Conservation (phyloP, 2,888 invertebrate genomes). For the Coelogynopora nodosa region DNA sequence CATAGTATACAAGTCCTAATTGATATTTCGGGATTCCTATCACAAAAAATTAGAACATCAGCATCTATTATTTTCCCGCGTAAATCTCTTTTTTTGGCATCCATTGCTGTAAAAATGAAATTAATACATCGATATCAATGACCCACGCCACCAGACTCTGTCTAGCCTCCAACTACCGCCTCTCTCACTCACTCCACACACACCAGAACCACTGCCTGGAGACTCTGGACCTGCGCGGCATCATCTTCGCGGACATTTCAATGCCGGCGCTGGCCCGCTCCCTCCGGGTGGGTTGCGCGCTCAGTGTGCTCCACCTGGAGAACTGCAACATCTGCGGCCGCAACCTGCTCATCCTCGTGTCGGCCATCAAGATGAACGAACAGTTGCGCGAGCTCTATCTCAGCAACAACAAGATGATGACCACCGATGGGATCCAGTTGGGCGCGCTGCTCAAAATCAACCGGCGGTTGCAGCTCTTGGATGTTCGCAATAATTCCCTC, state of each 20-base stretch:
- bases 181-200: too few species aligned
- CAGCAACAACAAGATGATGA: slow-evolving; percentile 74
- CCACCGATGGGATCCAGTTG: slow-evolving; percentile 74
- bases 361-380: slow-evolving; percentile 73
- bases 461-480: slow-evolving; percentile 73
- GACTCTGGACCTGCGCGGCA: slow-evolving; percentile 69
- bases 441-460: slow-evolving; percentile 74
- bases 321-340: slow-evolving; percentile 73
- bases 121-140: too few species aligned
- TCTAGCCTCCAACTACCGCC: too few species aligned
- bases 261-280: slow-evolving; percentile 73
- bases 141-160: too few species aligned
- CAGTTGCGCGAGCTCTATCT: slow-evolving; percentile 75
- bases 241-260: slow-evolving; percentile 69
- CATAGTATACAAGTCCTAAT: slow-evolving; percentile 50
- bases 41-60: too few species aligned
- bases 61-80: too few species aligned
- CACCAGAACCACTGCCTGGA: slow-evolving; percentile 70
- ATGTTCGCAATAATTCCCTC: slow-evolving; percentile 69
- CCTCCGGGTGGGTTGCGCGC: slow-evolving; percentile 69
- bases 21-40: neutral
- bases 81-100: too few species aligned
- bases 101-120: too few species aligned
- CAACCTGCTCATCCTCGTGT: slow-evolving; percentile 72
- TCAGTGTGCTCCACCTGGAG: slow-evolving; percentile 75